Conservation (phyloP, 2,797 vertebrate genomes). For the Florisuga fusca region DNA sequence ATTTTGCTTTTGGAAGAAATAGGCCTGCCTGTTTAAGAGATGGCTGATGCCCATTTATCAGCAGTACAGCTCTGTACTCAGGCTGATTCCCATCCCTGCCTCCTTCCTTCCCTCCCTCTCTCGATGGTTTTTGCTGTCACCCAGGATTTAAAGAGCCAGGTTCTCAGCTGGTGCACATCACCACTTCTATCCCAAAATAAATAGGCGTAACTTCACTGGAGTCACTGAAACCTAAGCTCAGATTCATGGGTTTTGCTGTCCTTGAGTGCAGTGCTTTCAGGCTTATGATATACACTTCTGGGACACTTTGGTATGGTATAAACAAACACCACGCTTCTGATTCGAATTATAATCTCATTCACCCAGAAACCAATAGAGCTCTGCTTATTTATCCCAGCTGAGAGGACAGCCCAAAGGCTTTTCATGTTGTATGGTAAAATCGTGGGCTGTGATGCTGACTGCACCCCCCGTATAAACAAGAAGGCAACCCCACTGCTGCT, state of each 20-base stretch:
- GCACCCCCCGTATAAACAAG: neutral
- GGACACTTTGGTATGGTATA: constrained; percentile 49
- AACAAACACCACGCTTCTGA: constrained; percentile 47
- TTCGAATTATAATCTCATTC: constrained; percentile 69
- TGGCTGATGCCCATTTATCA: neutral
- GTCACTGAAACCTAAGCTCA: constrained; percentile 52
- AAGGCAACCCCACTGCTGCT: constrained; percentile 16
- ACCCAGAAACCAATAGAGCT: constrained; percentile 53
- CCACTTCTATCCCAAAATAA: constrained; percentile 37
- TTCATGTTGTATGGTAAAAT: constrained; percentile 43
- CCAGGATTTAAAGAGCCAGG: constrained; percentile 36
- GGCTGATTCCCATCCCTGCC: neutral
- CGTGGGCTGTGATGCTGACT: neutral
- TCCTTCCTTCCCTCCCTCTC: neutral
- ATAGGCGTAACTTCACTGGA: constrained; percentile 36
- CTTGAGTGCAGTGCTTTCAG: constrained; percentile 24
- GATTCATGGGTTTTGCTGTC: neutral
- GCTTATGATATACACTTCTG: constrained; percentile 22
- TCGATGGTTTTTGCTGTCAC: neutral
- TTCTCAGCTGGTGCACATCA: constrained; percentile 62
- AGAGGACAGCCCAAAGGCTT: constrained; percentile 58
- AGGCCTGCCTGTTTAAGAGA: neutral
- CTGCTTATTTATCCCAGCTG: constrained; percentile 70
- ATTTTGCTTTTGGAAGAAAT: constrained; percentile 49
- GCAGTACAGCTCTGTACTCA: neutral